phyloP scores from a whole-genome alignment of 2,113 vertebrate genomes.

The Misgurnus anguillicaudatus region DNA sequence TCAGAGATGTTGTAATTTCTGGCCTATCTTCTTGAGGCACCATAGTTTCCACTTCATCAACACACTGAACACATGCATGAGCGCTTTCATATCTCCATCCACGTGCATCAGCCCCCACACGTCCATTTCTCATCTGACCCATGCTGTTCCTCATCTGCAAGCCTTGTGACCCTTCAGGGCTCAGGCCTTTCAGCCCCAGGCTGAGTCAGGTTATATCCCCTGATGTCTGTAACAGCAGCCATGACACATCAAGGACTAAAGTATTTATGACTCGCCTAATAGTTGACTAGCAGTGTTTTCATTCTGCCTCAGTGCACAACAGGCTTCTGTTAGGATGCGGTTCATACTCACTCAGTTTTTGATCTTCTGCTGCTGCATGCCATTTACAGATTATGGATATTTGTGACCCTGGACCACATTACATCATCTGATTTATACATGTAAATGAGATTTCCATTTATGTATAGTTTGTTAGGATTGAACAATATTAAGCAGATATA shows the following conservation, averaged over 20 bases:
- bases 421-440: too few species aligned
- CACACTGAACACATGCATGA: not conserved
- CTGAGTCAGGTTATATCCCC: constrained; percentile 31
- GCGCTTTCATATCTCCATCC: not conserved
- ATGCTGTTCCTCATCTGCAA: not conserved
- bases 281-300: constrained; percentile 33
- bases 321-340: constrained; percentile 9
- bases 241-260: constrained; percentile 1
- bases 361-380: not conserved
- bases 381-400: not conserved
- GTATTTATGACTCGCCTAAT: constrained; percentile 50
- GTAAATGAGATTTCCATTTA: too few species aligned
- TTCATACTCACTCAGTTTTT: not conserved
- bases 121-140: not conserved
- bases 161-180: not conserved
- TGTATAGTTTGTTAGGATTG: too few species aligned
- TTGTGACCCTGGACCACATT: not conserved
- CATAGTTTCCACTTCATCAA: not conserved
- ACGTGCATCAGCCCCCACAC: constrained; percentile 1
- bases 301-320: constrained; percentile 34
- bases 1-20: not conserved
- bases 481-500: too few species aligned
- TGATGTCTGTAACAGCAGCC: constrained; percentile 4
- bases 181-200: not conserved
- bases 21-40: not conserved